Percentiles rank a stretch among this genome's conserved stretches.
These are phyloP conservation scores for Theretra japonica DNA, from an alignment of 2,888 invertebrate species.

Conservation along the genomic window DNA sequence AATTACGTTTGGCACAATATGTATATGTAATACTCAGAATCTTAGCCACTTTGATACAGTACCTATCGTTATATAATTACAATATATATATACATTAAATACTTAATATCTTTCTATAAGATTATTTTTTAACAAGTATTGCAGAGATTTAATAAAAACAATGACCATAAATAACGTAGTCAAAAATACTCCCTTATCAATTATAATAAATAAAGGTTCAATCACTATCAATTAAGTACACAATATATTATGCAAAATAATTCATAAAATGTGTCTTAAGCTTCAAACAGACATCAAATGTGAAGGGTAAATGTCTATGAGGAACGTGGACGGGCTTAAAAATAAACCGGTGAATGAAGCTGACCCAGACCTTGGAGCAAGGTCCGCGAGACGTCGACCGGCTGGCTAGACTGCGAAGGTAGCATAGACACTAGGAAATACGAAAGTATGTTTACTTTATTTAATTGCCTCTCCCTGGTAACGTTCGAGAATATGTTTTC, in stretches of 20 bases:
- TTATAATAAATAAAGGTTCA: too few relatives aligned
- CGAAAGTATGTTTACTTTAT: constrained; percentile 10
- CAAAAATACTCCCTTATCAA: too few relatives aligned
- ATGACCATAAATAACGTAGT: too few relatives aligned
- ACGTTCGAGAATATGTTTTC: constrained; percentile 10
- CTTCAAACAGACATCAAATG: neutral
- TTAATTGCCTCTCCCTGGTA: constrained; percentile 19
- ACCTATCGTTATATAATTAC: too few relatives aligned
- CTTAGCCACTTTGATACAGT: neutral
- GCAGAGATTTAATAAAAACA: too few relatives aligned
- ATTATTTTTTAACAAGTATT: too few relatives aligned
- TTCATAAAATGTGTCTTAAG: neutral
- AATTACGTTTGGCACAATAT: too few relatives aligned
- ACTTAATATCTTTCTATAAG: too few relatives aligned
- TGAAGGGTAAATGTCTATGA: constrained; percentile 21
- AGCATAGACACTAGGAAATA: constrained; percentile 23
- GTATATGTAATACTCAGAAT: too few relatives aligned
- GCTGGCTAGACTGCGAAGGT: constrained; percentile 39
- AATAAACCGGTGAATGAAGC: constrained; percentile 61
- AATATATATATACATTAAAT: too few relatives aligned
- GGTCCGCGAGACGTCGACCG: constrained; percentile 55
- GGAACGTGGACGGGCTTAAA: constrained; percentile 45
- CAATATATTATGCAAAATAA: neutral
- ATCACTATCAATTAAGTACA: neutral
- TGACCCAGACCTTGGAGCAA: constrained; percentile 62